Conservation (phyloP, 2,797 vertebrate species). For the Gallirallus australis region DNA sequence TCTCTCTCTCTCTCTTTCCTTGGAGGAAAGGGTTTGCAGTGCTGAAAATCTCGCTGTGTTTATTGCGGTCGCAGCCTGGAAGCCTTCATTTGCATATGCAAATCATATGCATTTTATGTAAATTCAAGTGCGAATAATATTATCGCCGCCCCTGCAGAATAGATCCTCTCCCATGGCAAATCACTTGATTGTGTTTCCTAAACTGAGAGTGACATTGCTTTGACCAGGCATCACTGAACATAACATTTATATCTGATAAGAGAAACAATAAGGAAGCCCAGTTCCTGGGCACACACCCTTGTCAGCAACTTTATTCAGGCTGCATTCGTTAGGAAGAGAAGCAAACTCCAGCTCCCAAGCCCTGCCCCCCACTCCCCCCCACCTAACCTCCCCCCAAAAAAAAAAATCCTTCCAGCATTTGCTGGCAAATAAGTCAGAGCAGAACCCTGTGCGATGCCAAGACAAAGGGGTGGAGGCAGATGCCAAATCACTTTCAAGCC, state of each 20-base stretch:
- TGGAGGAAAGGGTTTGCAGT: not conserved
- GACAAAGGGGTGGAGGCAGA: slow-evolving; percentile 24
- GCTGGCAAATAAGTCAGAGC: not conserved
- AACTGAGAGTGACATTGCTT: not conserved
- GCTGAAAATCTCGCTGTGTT: not conserved
- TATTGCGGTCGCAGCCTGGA: not conserved
- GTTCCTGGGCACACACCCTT: not conserved
- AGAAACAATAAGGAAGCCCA: not conserved
- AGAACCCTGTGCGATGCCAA: not conserved
- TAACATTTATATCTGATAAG: not conserved
- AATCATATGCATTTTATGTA: slow-evolving; percentile 51
- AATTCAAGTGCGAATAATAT: not conserved
- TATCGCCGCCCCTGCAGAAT: not conserved
- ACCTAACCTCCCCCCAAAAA: too few relatives aligned
- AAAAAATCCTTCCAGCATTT: not conserved
- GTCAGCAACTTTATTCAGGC: not conserved
- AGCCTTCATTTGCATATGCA: not conserved
- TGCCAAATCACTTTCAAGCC: slow-evolving; percentile 29
- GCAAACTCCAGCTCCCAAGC: not conserved
- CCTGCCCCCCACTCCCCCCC: not conserved
- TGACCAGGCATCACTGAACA: not conserved
- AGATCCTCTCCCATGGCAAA: slow-evolving; percentile 39
- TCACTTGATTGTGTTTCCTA: slow-evolving; percentile 8
- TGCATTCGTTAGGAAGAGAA: not conserved
- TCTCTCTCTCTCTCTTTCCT: not conserved